Evolutionary conservation across 2,888 invertebrate species (phyloP), one percentile per base, ranked within the genome.

Genomic region (Nysson spinosus): DNA sequence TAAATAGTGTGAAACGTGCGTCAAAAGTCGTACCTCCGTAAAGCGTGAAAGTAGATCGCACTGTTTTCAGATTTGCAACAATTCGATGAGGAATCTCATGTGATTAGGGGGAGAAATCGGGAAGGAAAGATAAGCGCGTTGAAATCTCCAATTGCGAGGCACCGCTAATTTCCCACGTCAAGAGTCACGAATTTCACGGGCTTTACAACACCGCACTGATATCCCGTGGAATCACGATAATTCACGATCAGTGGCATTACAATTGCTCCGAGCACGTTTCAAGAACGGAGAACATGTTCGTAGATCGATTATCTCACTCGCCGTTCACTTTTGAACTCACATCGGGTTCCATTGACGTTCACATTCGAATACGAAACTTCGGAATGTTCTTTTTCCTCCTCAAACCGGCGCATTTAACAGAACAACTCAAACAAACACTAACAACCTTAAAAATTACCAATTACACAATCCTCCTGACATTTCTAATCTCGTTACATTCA

Each of bases 11-110:
- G n/a, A n/a, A 50, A 47, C 56, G 30, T 24, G 32, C 51, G 32
- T 19, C 43, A 34, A 47, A 30, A 44, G 44, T 42, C 56, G 57
- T 67, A 67, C 62, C 69, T 57, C 40, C 24, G 44, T 28, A 40
- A 43, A 62, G 57, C 62, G 56, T 57, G 69, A 67, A 69, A 69
- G 62, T 52, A 47, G 62, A 52, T 56, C 44, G 67, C 49, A 52
- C 66, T 66, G 62, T 66, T 66, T 65, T 58, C 30, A 32, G 49
- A 65, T 65, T 66, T 47, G 65, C 39, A 49, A 49, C 22, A 32
- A 43, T 47, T 57, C 12, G 42, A 5, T 24, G 39, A 52, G 32
- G 65, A 35, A 39, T 44, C 49, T 5, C 42, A 43, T 19, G 34
- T 17, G 17, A 14, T 47, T 42, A 12, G 26, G 4, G 14, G 43